Evolutionary conservation across 2,888 invertebrate species (phyloP), one percentile per base, ranked within the genome.

Genomic region (Nomada ruficornis): DNA sequence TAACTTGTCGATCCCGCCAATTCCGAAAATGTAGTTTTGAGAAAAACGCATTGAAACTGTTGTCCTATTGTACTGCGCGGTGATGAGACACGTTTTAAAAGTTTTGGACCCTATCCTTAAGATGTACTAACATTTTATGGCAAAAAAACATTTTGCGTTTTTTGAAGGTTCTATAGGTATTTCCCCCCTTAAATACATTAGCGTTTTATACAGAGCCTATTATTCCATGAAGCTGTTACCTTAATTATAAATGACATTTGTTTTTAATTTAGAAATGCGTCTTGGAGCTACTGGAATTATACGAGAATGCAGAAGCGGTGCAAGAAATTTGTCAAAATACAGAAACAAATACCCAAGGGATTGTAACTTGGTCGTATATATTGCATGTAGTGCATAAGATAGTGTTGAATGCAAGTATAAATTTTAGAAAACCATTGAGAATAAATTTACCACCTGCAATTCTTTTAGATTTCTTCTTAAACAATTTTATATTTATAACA

Each of bases 311-410:
- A 15, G 85, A 77, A 23, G 86, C 81, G 13, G 0, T 91, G 11
- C 15, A 83, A 5, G 90, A 91, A 69, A 89, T 93, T 65, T 80
- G 77, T n/a, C 73, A 78, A 50, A 88, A 86, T 82, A 88, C 90
- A 0, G 77, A 84, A 65, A 18, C 77, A 23, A 80, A 74, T 20
- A 50, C 29, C 42, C n/a, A 50, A 5, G 65, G 80, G 10, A 57
- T 44, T 7, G 72, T 55, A 44, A 85, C 82, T 64, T 92, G 92
- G 92, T 80, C 78, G 13, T 73, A 77, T 7, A 87, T 92, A 64
- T 77, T 91, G 13, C 64, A 74, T 57, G 62, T 74, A 23, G 85
- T 89, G 18, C 92, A 92, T 62, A 86, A 86, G 26, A 15, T 91
- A 44, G 47, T 91, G 47, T 60, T 87, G 20, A 73, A 47, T 57